A percentile compares a stretch with the other conserved stretches of the same genome.
Evolutionary conservation across 1,140 invertebrate species (phyloP).

Genomic region (Leptoteleia sp.): DNA sequence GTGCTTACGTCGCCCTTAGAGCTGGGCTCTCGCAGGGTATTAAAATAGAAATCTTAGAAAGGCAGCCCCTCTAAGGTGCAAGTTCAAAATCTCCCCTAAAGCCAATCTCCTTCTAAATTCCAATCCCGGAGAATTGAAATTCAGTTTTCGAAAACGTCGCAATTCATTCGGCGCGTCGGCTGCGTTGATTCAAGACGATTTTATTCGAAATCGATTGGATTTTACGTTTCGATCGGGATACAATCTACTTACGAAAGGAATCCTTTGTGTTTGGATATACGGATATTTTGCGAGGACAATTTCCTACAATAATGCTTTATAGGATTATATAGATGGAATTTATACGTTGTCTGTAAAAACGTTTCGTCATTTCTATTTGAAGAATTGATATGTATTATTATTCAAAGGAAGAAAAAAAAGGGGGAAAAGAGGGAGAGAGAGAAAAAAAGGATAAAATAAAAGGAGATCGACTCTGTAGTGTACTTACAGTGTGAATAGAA

Average conservation of each 20-base stretch:
- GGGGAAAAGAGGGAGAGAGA: too few species aligned
- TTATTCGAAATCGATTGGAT: constrained; percentile 35
- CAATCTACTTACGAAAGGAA: constrained; percentile 26
- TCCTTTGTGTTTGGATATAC: constrained; percentile 26
- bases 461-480: too few species aligned
- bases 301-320: constrained; percentile 11
- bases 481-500: too few species aligned
- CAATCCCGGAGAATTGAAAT: constrained; percentile 31
- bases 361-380: too few species aligned
- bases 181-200: constrained; percentile 27
- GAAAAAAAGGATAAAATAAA: too few species aligned
- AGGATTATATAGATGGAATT: constrained; percentile 22
- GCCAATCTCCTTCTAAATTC: too few species aligned
- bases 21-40: too few species aligned
- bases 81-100: constrained; percentile 21
- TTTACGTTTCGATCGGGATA: constrained; percentile 28
- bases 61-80: constrained; percentile 38
- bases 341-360: too few species aligned
- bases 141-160: constrained; percentile 37
- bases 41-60: constrained; percentile 27
- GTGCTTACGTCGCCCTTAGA: too few species aligned
- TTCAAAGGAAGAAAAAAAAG: too few species aligned
- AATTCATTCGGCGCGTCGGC: constrained; percentile 11
- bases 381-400: too few species aligned
- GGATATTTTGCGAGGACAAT: constrained; percentile 27